Conservation (phyloP, 2,888 invertebrate species). For the Agrochola circellaris region DNA sequence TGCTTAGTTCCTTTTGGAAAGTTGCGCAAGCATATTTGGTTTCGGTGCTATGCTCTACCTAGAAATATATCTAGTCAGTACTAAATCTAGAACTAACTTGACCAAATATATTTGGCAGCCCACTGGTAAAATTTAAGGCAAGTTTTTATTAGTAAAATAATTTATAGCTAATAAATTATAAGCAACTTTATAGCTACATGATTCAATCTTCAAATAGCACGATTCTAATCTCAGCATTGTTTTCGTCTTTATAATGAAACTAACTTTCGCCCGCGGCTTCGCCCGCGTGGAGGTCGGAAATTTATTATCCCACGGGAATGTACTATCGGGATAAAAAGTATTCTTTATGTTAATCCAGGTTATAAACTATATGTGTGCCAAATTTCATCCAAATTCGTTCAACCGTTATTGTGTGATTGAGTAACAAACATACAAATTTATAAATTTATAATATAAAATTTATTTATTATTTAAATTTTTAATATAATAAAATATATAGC, state of each 20-base stretch:
- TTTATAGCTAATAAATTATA: conserved; percentile 32
- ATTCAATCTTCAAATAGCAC: conserved; percentile 26
- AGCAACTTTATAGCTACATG: conserved; percentile 9
- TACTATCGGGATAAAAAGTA: too few relatives aligned
- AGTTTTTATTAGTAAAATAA: conserved; percentile 14
- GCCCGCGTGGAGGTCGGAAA: too few relatives aligned
- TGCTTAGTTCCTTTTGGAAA: conserved; percentile 60
- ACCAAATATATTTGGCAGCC: conserved; percentile 20
- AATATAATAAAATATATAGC: too few relatives aligned
- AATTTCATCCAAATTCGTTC: too few relatives aligned
- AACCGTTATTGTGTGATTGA: too few relatives aligned
- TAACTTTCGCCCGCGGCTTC: too few relatives aligned
- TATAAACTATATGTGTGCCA: too few relatives aligned
- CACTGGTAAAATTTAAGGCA: conserved; percentile 5
- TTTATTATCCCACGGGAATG: too few relatives aligned
- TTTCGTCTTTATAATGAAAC: conserved; percentile 12
- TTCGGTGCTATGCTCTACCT: conserved; percentile 30
- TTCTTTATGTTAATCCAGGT: too few relatives aligned
- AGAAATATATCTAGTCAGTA: not conserved
- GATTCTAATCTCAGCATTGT: conserved; percentile 38
- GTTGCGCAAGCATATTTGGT: conserved; percentile 56
- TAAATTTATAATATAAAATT: too few relatives aligned
- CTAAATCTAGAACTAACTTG: conserved; percentile 20
- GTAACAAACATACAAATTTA: too few relatives aligned
- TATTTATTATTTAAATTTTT: too few relatives aligned